A percentile compares a stretch with the other conserved stretches of the same genome.
phyloP scores from a whole-genome alignment of 92 coral and sea anemone species.

The Meandrina meandrites region DNA sequence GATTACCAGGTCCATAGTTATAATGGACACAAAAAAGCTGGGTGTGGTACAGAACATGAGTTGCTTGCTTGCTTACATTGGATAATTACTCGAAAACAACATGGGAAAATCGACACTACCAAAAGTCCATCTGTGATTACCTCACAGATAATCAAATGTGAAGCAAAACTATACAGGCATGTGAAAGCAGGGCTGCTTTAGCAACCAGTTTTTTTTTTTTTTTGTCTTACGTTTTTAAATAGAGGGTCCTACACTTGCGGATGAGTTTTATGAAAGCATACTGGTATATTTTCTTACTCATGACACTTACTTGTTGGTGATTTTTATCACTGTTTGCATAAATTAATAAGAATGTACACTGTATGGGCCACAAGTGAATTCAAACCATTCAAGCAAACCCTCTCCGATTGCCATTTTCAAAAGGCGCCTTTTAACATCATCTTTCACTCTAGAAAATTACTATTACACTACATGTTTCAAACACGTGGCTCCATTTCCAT shows the following conservation, averaged over 20 bases:
- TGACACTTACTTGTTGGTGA: neutral
- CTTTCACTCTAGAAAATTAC: neutral
- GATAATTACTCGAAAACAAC: neutral
- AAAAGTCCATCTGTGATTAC: neutral
- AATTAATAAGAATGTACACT: too few species aligned
- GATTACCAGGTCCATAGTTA: neutral
- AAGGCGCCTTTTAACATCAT: neutral
- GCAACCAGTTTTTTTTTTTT: too few species aligned
- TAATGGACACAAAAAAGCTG: neutral
- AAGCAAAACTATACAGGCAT: too few species aligned
- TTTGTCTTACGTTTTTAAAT: too few species aligned
- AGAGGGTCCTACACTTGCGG: neutral
- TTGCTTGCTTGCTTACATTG: neutral
- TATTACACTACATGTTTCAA: neutral
- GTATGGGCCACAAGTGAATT: neutral
- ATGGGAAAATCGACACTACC: neutral
- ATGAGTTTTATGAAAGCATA: neutral
- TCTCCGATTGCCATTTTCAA: neutral
- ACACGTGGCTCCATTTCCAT: conserved; percentile 38
- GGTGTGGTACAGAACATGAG: neutral
- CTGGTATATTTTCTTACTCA: too few species aligned
- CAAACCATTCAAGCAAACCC: neutral
- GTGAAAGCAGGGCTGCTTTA: neutral
- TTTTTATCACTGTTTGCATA: neutral
- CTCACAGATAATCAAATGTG: neutral